Conservation (phyloP, 2,113 vertebrate species). For the Azemiops feae region DNA sequence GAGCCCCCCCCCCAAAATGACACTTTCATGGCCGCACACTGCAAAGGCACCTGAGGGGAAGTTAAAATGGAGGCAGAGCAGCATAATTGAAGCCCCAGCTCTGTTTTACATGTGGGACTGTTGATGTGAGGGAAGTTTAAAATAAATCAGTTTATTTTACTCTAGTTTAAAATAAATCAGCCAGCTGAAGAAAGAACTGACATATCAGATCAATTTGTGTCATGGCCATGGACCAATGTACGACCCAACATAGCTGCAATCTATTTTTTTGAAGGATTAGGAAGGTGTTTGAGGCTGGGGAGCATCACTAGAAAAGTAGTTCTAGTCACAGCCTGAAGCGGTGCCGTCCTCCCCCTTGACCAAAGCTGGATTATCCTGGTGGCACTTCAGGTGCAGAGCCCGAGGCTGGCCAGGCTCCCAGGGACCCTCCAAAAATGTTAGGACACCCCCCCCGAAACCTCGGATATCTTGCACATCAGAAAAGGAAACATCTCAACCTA, state of each 20-base stretch:
- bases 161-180: neutral
- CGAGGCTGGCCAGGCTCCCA: neutral
- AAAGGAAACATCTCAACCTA: no score
- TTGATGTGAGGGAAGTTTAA: neutral
- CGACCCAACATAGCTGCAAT: neutral
- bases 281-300: neutral
- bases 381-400: no score
- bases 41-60: neutral
- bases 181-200: neutral
- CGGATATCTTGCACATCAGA: no score
- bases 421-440: neutral
- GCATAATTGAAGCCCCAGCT: neutral
- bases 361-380: no score
- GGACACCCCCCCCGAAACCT: no score
- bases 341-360: neutral
- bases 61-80: neutral
- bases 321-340: neutral
- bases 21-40: neutral
- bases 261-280: neutral
- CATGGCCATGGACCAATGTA: neutral
- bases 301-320: neutral
- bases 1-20: neutral
- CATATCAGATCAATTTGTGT: neutral
- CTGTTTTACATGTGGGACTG: neutral
- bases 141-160: no score